A percentile compares a stretch with the other conserved stretches of the same genome.
Conservation (phyloP, 1,140 invertebrate species). For the Reticulitermes speratus region DNA sequence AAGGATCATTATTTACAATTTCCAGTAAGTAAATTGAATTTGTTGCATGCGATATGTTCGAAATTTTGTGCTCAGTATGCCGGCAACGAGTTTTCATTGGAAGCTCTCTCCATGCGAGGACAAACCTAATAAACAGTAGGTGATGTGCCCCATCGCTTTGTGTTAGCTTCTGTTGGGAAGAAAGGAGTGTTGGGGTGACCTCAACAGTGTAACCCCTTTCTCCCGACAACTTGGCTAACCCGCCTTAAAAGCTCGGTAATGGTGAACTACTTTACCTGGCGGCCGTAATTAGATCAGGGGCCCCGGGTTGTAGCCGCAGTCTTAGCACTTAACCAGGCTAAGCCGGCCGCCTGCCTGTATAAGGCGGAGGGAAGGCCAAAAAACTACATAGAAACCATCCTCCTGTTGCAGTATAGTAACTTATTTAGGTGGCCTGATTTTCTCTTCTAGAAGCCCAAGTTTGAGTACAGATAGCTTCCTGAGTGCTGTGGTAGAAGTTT, state of each 20-base stretch:
- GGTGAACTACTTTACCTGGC: constrained; percentile 14
- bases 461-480: background rate
- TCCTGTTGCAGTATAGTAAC: constrained; percentile 11
- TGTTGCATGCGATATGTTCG: background rate
- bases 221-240: constrained; percentile 13
- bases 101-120: background rate
- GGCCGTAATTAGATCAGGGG: constrained; percentile 16
- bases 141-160: constrained; percentile 7
- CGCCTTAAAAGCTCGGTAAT: constrained; percentile 15
- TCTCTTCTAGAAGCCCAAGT: background rate
- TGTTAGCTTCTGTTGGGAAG: constrained; percentile 17
- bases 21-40: background rate
- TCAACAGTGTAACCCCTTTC: constrained; percentile 5
- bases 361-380: background rate
- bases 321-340: constrained; percentile 5
- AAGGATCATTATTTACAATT: background rate
- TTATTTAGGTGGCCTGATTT: constrained; percentile 5
- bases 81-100: background rate
- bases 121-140: constrained; percentile 6
- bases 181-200: constrained; percentile 7
- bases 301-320: background rate
- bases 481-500: constrained; percentile 18
- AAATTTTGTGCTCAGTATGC: background rate
- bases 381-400: background rate
- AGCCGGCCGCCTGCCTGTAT: background rate